phyloP scores from a whole-genome alignment of 1,140 invertebrate species.

The Nephotettix cincticeps region DNA sequence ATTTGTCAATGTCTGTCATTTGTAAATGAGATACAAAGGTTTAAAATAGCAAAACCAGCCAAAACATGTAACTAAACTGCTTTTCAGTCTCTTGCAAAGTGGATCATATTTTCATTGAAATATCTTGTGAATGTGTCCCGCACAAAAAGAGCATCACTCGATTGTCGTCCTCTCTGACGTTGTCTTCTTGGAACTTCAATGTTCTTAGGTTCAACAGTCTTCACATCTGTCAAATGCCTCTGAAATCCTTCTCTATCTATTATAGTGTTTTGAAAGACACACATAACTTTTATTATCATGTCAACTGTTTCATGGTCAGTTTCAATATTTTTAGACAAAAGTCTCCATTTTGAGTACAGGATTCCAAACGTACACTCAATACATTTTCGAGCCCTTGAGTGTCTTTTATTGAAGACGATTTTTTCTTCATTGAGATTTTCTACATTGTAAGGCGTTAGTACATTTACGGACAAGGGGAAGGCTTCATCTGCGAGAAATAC shows the following conservation, averaged over 20 bases:
- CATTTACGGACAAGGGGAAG: background rate
- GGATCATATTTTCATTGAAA: too few relatives aligned
- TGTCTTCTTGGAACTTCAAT: conserved; percentile 6
- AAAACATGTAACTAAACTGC: background rate
- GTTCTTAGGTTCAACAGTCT: conserved; percentile 2
- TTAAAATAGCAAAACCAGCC: background rate
- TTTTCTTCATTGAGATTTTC: conserved; percentile 11
- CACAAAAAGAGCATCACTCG: conserved; percentile 7
- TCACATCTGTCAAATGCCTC: conserved; percentile 19
- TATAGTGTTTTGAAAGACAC: too few relatives aligned
- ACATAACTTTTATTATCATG: background rate
- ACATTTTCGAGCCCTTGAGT: conserved; percentile 5
- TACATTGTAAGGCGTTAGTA: conserved; percentile 6
- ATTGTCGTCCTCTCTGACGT: background rate
- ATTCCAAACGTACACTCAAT: conserved; percentile 15
- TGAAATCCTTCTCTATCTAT: conserved; percentile 25
- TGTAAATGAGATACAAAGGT: background rate
- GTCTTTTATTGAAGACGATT: conserved; percentile 3
- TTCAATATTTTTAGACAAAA: conserved; percentile 20
- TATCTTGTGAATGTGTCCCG: conserved; percentile 4
- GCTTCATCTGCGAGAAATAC: conserved; percentile 19
- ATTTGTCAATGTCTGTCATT: background rate
- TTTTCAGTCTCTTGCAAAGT: background rate
- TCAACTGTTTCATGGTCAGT: background rate
- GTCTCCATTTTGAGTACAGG: conserved; percentile 18